Percentiles rank a stretch among this genome's conserved stretches.
These are phyloP conservation scores for Amiota communis DNA, from an alignment of 2,888 invertebrate species.

Conservation along the genomic window DNA sequence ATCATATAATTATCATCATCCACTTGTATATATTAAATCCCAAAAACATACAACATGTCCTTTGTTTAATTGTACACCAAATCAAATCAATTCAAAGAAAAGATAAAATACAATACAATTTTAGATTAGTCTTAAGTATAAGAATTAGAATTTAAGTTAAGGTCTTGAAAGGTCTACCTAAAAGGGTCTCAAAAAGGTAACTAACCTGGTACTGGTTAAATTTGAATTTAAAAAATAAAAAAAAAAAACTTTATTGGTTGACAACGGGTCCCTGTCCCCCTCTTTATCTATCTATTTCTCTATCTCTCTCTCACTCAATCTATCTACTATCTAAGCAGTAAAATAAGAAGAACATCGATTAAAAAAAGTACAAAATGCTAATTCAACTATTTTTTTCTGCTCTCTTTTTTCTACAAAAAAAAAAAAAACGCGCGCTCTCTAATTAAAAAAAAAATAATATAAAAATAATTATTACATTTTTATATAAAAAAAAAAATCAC, in stretches of 20 bases:
- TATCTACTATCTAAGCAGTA: too few relatives aligned
- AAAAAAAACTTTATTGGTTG: slow-evolving; percentile 30
- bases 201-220: too few relatives aligned
- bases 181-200: slow-evolving; percentile 29
- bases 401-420: slow-evolving; percentile 64
- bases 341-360: too few relatives aligned
- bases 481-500: slow-evolving; percentile 40
- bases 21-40: too few relatives aligned
- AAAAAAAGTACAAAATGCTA: slow-evolving; percentile 57
- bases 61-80: slow-evolving; percentile 55
- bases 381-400: slow-evolving; percentile 68
- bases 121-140: slow-evolving; percentile 38
- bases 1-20: too few relatives aligned
- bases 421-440: slow-evolving; percentile 58
- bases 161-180: slow-evolving; percentile 24
- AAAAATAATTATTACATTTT: slow-evolving; percentile 38
- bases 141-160: slow-evolving; percentile 2
- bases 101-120: slow-evolving; percentile 47
- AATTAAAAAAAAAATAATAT: slow-evolving; percentile 29
- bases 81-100: slow-evolving; percentile 28
- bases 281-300: neutral
- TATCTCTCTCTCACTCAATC: too few relatives aligned
- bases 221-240: slow-evolving; percentile 2
- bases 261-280: slow-evolving; percentile 27
- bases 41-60: slow-evolving; percentile 50